Conservation (phyloP, 2,113 vertebrate genomes). For the Osmerus mordax region DNA sequence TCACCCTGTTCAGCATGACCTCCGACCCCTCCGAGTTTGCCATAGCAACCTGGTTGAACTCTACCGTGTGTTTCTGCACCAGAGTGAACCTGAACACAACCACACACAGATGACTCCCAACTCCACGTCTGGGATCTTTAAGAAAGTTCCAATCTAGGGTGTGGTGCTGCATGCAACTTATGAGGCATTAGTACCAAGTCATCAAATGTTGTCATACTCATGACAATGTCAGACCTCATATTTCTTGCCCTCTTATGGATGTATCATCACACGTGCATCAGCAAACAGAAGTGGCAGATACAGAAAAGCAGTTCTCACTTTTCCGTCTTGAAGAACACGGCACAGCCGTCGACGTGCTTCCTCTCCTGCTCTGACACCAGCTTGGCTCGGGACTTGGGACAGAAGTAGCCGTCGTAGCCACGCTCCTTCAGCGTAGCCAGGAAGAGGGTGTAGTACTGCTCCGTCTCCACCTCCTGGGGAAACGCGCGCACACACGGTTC, state of each 20-base stretch:
- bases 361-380: slow-evolving; percentile 96
- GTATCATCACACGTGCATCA: background rate
- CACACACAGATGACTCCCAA: background rate
- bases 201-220: too few species aligned
- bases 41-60: slow-evolving; percentile 99
- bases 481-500: background rate
- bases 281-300: background rate
- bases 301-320: slow-evolving; percentile 74
- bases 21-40: slow-evolving; percentile 98
- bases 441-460: slow-evolving; percentile 98
- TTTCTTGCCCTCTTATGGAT: too few species aligned
- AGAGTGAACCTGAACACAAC: slow-evolving; percentile 80
- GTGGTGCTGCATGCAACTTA: too few species aligned
- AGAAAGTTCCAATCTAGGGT: too few species aligned
- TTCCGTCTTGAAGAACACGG: slow-evolving; percentile 96
- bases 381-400: slow-evolving; percentile 99
- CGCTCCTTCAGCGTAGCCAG: slow-evolving; percentile 92
- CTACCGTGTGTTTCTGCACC: slow-evolving; percentile 97
- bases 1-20: slow-evolving; percentile 97
- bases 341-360: slow-evolving; percentile 97
- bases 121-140: background rate
- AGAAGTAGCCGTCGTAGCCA: slow-evolving; percentile 97
- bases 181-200: too few species aligned
- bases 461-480: slow-evolving; percentile 94
- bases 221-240: too few species aligned